Base-by-base conservation (phyloP, 2,113 vertebrate species). In the Romanogobio albipinnatus region DNA sequence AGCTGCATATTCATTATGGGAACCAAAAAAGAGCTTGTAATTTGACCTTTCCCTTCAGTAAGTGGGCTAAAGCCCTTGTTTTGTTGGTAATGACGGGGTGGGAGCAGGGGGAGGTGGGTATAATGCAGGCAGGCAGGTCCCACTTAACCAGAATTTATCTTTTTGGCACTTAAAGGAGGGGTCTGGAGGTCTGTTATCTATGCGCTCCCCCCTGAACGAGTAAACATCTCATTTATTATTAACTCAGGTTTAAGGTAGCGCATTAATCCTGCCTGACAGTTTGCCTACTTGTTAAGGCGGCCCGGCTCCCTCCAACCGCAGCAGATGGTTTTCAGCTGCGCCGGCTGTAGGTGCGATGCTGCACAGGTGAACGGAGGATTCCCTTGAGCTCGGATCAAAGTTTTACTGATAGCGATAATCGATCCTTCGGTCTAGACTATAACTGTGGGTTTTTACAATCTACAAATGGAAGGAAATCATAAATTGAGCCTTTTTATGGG, bases 221-320 rank as follows among this genome's bases (percentile, higher is more conserved):
- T 95, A 95, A 95, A 95, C 95, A 95, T 93, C 92, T 94, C 94
- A 95, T 95, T 95, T 95, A 95, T 95, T 95, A 95, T 95, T 95
- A 95, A 95, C 95, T 95, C 93, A 94, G 93, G 94, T 95, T 94
- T 95, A 95, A 95, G 94, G 95, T 94, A 93, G 94, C 89, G 89
- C 94, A 95, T 95, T 95, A 95, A 95, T 95, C 94, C 94, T 93
- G 87, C 87, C 82, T 95, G 95, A 95, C 95, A 95, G 93, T 94
- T 93, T 93, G 92, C 93, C 94, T 94, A 94, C 93, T 95, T 95
- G 94, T 95, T 95, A 95, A 94, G 92, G 94, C 93, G 91, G 91
- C 91, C 92, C 88, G 90, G 93, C 92, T 89, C 39, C 56, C 91
- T 93, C 91, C 92, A 84, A 91, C 89, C 86, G 81, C 90, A 92